Evolutionary conservation across 2,888 invertebrate genomes (phyloP).

Genomic region (Temnothorax rugatulus): DNA sequence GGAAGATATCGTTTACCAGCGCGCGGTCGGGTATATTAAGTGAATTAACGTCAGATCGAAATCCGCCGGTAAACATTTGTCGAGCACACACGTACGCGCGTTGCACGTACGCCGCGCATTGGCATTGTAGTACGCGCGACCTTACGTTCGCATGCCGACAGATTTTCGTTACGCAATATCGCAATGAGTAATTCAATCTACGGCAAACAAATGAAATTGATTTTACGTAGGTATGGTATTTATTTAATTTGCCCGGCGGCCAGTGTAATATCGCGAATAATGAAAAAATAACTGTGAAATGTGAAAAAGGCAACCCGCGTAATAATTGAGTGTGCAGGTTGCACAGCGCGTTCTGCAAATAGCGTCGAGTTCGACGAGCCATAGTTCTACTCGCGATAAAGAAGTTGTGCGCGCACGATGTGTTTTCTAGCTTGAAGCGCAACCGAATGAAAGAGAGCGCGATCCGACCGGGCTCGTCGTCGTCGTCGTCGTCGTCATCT

Average conservation of each 20-base stretch:
- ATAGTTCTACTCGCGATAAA: background rate
- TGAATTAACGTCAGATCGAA: slow-evolving; percentile 50
- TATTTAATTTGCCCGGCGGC: slow-evolving; percentile 36
- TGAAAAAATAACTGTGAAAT: slow-evolving; percentile 43
- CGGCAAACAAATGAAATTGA: slow-evolving; percentile 37
- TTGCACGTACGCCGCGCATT: too few relatives aligned
- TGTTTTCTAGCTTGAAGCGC: background rate
- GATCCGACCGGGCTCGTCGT: background rate
- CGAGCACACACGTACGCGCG: background rate
- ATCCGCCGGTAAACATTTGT: slow-evolving; percentile 43
- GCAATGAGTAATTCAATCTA: slow-evolving; percentile 29
- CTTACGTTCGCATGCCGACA: background rate
- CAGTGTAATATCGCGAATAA: slow-evolving; percentile 32
- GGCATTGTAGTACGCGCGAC: background rate
- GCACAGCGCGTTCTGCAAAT: background rate
- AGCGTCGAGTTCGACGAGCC: background rate
- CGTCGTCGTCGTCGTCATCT: background rate
- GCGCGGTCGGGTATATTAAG: slow-evolving; percentile 34
- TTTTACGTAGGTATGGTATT: slow-evolving; percentile 33
- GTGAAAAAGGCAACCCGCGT: slow-evolving; percentile 14
- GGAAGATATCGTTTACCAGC: slow-evolving; percentile 43
- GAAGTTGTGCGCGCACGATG: background rate
- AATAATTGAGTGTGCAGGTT: slow-evolving; percentile 22
- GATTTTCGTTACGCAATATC: slow-evolving; percentile 25
- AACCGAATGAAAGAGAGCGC: background rate